Evolutionary conservation across 2,888 invertebrate species (phyloP).

Genomic region (Pseudococcus jackbeardsleyi): DNA sequence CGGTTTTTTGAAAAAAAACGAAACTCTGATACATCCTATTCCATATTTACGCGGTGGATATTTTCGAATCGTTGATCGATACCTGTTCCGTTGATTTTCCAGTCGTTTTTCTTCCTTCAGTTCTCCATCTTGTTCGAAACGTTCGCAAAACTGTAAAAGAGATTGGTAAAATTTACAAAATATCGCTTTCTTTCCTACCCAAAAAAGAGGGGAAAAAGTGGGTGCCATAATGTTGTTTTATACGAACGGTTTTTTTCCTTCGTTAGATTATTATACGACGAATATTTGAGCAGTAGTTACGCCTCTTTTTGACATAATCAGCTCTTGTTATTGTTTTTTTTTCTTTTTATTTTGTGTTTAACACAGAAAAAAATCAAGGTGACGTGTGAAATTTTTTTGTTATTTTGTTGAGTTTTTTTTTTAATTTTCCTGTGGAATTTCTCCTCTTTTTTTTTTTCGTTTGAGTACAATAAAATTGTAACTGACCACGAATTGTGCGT

Average conservation of each 20-base stretch:
- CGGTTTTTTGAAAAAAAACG: constrained; percentile 4
- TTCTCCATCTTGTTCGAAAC: background rate
- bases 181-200: background rate
- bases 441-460: background rate
- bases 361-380: constrained; percentile 33
- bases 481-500: constrained; percentile 59
- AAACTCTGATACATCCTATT: constrained; percentile 17
- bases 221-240: constrained; percentile 1
- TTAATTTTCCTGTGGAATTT: background rate
- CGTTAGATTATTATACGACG: background rate
- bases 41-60: background rate
- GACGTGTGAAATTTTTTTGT: constrained; percentile 49
- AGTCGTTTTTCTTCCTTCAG: constrained; percentile 20
- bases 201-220: constrained; percentile 1
- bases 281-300: constrained; percentile 20
- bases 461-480: constrained; percentile 59
- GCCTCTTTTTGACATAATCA: background rate
- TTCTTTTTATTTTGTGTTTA: constrained; percentile 39
- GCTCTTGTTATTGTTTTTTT: constrained; percentile 16
- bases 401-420: constrained; percentile 44
- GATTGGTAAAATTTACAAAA: constrained; percentile 18
- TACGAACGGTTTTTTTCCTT: background rate
- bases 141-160: constrained; percentile 37
- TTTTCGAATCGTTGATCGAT: constrained; percentile 16
- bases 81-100: constrained; percentile 6